A percentile compares a stretch with the other conserved stretches of the same genome.
Evolutionary conservation across 2,113 vertebrate genomes (phyloP).

Genomic region (Apeltes quadracus): DNA sequence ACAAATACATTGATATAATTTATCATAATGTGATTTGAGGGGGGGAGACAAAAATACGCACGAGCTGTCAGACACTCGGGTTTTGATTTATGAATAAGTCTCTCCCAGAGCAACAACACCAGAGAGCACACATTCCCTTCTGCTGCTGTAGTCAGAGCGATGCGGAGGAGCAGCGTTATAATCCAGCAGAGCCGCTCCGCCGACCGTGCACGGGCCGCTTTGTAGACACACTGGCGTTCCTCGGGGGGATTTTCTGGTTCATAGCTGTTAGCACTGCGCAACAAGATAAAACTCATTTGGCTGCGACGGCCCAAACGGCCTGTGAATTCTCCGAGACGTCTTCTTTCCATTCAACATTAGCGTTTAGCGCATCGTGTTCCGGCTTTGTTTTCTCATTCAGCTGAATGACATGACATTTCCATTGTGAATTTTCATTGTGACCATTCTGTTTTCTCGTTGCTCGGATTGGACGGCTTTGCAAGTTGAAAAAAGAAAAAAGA

Average conservation of each 20-base stretch:
- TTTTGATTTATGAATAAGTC: constrained; percentile 22
- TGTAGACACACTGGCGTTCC: constrained; percentile 52
- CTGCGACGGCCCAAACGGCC: constrained; percentile 53
- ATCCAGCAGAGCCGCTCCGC: constrained; percentile 46
- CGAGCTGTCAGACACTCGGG: constrained; percentile 3
- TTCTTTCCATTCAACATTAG: constrained; percentile 24
- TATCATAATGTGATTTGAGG: constrained; percentile 25
- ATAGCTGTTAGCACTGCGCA: constrained; percentile 59
- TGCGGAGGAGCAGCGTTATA: constrained; percentile 57
- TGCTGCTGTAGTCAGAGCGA: constrained; percentile 25
- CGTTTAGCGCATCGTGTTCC: constrained; percentile 25
- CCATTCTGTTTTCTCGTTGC: constrained; percentile 17
- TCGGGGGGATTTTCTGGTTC: constrained; percentile 61
- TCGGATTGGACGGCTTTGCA: constrained; percentile 19
- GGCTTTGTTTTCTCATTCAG: constrained; percentile 39
- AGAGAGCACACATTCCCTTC: constrained; percentile 21
- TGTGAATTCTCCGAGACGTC: constrained; percentile 44
- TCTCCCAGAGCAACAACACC: constrained; percentile 14
- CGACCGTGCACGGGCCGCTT: constrained; percentile 55
- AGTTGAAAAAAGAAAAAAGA: constrained; percentile 38
- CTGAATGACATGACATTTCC: no score
- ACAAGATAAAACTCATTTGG: constrained; percentile 64
- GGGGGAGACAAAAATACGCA: not conserved
- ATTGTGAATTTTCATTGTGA: constrained; percentile 22
- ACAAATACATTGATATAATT: constrained; percentile 35